A percentile compares a stretch with the other conserved stretches of the same genome.
Evolutionary conservation across 2,113 vertebrate species (phyloP).

Genomic region (Thamnophis sirtalis): DNA sequence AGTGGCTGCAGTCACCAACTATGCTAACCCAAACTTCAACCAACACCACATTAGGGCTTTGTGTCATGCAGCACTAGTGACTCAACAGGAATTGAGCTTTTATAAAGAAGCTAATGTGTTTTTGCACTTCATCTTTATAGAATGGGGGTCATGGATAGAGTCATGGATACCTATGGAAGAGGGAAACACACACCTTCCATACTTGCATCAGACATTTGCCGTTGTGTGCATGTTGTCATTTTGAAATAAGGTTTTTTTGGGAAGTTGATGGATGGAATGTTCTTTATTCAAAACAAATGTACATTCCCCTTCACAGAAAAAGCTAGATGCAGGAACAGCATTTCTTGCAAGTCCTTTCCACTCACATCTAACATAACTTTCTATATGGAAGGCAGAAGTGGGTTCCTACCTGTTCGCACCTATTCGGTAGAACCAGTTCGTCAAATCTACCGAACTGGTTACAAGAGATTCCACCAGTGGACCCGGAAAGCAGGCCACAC

Average conservation of each 20-base stretch:
- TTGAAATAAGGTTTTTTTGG: neutral
- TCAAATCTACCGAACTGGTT: no score
- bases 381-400: neutral
- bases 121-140: neutral
- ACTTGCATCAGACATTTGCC: neutral
- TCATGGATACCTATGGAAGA: neutral
- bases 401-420: no score
- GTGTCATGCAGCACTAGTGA: neutral
- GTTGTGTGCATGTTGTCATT: neutral
- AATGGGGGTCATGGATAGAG: neutral
- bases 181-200: neutral
- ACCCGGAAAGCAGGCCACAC: no score
- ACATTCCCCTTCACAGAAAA: neutral
- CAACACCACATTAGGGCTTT: neutral
- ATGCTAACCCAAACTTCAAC: neutral
- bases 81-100: neutral
- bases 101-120: neutral
- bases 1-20: neutral
- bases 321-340: neutral
- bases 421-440: no score
- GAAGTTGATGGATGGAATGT: neutral
- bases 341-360: neutral
- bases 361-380: neutral
- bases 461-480: no score
- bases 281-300: neutral